phyloP scores from a whole-genome alignment of 2,113 vertebrate species.

The Passerina amoena region DNA sequence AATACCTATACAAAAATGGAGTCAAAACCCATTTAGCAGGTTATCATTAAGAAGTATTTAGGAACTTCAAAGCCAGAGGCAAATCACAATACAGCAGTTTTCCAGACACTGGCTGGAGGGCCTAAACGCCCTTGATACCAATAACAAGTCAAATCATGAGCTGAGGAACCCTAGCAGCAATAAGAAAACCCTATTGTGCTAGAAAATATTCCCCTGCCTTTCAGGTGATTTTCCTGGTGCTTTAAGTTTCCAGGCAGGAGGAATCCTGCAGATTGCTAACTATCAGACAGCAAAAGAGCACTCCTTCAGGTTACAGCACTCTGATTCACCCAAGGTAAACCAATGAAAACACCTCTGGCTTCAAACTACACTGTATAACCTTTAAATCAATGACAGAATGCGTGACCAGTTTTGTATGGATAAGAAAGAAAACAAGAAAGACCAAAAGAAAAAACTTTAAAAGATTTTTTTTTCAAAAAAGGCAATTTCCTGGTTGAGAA shows the following conservation, averaged over 20 bases:
- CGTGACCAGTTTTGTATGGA: neutral
- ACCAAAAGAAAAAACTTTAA: neutral
- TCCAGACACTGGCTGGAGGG: constrained; percentile 38
- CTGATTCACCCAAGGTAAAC: neutral
- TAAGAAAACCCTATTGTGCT: neutral
- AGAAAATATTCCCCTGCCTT: neutral
- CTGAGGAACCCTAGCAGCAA: neutral
- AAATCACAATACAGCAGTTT: constrained; percentile 22
- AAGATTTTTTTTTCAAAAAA: neutral
- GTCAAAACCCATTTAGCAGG: constrained; percentile 26
- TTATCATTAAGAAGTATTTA: constrained; percentile 28
- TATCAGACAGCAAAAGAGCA: neutral
- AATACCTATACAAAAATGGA: constrained; percentile 4
- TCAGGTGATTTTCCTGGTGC: neutral
- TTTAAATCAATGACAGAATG: neutral
- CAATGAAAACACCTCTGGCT: neutral
- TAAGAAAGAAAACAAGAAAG: neutral
- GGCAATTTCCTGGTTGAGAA: neutral
- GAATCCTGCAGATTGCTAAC: neutral
- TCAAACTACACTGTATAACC: neutral
- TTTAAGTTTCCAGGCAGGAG: neutral
- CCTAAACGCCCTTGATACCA: constrained; percentile 4
- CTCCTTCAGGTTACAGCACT: neutral
- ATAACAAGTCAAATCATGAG: constrained; percentile 7
- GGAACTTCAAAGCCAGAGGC: constrained; percentile 47